phyloP scores from a whole-genome alignment of 2,113 vertebrate species.

The Cervus canadensis region DNA sequence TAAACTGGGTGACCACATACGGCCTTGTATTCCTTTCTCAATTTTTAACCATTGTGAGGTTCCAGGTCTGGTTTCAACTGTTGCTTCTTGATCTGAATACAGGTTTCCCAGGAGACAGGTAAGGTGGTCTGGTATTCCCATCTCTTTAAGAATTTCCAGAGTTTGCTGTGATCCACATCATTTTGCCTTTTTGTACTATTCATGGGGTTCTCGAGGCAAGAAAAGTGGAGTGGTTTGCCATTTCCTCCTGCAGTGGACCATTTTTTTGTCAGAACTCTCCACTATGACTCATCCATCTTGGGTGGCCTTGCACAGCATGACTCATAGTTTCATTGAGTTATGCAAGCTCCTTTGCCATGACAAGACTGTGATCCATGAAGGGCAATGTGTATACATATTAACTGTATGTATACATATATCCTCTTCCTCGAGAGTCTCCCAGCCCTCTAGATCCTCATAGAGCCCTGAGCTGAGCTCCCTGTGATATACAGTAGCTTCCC shows the following conservation, averaged over 20 bases:
- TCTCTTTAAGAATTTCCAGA: not conserved
- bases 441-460: not conserved
- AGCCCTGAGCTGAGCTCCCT: accelerated
- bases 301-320: not conserved
- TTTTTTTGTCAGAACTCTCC: not conserved
- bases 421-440: not conserved
- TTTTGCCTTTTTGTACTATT: not conserved
- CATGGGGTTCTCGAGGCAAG: not conserved
- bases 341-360: not conserved
- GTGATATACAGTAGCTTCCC: not conserved
- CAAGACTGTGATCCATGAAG: not conserved
- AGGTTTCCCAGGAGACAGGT: not conserved
- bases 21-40: not conserved
- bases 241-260: not conserved
- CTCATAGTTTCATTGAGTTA: not conserved
- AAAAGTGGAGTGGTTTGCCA: not conserved
- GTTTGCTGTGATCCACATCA: not conserved
- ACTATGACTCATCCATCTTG: not conserved
- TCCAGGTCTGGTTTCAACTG: not conserved
- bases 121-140: not conserved
- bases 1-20: not conserved
- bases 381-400: not conserved
- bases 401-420: not conserved
- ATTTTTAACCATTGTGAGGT: not conserved
- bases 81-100: not conserved